These are phyloP conservation scores for Mohoua ochrocephala DNA, from an alignment of 2,113 vertebrate species.

Conservation along the genomic window DNA sequence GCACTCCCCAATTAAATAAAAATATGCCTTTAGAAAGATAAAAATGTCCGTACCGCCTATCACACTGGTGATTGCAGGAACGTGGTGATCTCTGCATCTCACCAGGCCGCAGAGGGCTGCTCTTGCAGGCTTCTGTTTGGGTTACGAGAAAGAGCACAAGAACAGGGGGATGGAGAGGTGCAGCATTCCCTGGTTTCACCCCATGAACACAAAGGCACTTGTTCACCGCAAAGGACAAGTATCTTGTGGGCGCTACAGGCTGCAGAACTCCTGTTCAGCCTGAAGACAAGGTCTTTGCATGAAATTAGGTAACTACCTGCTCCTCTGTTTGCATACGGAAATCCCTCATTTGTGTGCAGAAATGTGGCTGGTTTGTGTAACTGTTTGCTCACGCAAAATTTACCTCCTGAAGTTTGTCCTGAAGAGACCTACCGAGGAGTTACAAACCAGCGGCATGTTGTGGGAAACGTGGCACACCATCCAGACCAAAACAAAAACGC, in stretches of 20 bases:
- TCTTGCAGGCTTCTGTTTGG: not conserved
- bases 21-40: not conserved
- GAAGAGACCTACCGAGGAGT: not conserved
- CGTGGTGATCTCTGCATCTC: not conserved
- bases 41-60: not conserved
- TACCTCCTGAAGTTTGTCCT: not conserved
- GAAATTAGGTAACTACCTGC: not conserved
- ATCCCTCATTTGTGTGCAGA: not conserved
- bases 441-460: not conserved
- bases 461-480: not conserved
- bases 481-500: not conserved
- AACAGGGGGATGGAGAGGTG: not conserved
- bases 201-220: not conserved
- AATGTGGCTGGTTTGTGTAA: not conserved
- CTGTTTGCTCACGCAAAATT: not conserved
- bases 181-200: not conserved
- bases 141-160: not conserved
- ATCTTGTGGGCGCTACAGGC: not conserved
- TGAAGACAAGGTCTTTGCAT: not conserved
- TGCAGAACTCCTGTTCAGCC: not conserved
- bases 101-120: accelerated
- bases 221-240: not conserved
- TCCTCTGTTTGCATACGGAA: not conserved
- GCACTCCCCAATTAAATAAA: not conserved
- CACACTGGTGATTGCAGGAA: not conserved